Conservation (phyloP, 2,888 invertebrate genomes). For the Bruchidius siliquastri region DNA sequence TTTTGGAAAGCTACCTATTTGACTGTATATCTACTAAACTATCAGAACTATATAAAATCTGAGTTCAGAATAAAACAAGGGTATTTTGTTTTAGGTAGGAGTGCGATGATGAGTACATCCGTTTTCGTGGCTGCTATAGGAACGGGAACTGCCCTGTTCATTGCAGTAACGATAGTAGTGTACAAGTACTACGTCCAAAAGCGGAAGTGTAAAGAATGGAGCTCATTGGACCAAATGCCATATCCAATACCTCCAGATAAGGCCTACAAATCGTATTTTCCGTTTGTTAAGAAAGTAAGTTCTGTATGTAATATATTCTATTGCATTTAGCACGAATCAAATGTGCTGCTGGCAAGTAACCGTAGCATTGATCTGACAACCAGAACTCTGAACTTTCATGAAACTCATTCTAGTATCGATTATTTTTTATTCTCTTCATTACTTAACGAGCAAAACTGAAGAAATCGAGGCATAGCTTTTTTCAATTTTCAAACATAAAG, state of each 20-base stretch:
- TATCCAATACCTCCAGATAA: conserved; percentile 25
- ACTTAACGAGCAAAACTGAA: too few species aligned
- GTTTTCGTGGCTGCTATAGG: conserved; percentile 64
- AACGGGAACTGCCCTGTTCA: conserved; percentile 59
- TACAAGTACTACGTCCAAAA: conserved; percentile 61
- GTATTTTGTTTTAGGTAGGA: neutral
- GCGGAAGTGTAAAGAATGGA: conserved; percentile 59
- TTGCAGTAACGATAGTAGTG: conserved; percentile 62
- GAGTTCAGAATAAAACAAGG: too few species aligned
- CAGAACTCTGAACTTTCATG: too few species aligned
- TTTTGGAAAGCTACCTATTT: too few species aligned
- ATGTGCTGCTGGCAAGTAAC: too few species aligned
- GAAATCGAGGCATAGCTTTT: too few species aligned
- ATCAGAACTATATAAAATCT: too few species aligned
- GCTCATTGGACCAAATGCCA: conserved; percentile 37
- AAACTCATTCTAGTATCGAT: too few species aligned
- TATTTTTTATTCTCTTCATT: too few species aligned
- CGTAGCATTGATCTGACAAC: too few species aligned
- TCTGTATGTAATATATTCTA: neutral
- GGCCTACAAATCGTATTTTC: conserved; percentile 26
- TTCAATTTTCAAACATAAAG: too few species aligned
- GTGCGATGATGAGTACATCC: conserved; percentile 58
- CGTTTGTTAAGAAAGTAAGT: conserved; percentile 38
- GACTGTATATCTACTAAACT: too few species aligned
- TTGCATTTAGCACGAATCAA: neutral